phyloP scores from a whole-genome alignment of 2,113 vertebrate genomes.

The Todiramphus saurophagus region DNA sequence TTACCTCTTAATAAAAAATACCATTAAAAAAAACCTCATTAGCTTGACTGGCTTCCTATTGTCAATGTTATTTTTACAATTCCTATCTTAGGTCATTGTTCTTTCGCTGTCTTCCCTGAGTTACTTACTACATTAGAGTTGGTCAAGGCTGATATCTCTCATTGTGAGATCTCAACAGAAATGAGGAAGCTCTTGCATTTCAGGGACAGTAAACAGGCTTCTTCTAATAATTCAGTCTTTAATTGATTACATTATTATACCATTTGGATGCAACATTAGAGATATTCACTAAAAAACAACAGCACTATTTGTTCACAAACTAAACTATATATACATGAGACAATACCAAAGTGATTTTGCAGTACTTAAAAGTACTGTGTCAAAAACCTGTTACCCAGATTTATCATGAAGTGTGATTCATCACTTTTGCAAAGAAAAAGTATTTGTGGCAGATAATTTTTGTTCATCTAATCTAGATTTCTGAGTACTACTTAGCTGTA shows the following conservation, averaged over 20 bases:
- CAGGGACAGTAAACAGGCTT: background rate
- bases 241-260: background rate
- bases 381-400: background rate
- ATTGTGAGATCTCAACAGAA: background rate
- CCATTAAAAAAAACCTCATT: constrained; percentile 7
- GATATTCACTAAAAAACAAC: background rate
- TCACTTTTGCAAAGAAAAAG: background rate
- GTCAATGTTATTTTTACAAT: background rate
- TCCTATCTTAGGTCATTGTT: background rate
- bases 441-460: background rate
- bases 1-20: background rate
- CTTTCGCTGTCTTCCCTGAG: background rate
- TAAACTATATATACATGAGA: background rate
- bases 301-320: background rate
- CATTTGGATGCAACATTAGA: background rate
- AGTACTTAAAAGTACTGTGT: background rate
- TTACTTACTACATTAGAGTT: background rate
- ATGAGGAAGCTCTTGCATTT: background rate
- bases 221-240: background rate
- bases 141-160: background rate
- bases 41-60: background rate
- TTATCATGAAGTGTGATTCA: background rate
- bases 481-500: background rate
- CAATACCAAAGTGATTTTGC: background rate
- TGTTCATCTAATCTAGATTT: background rate